These are phyloP conservation scores for Bubalus kerabau DNA, from an alignment of 2,113 vertebrate species.

Conservation along the genomic window DNA sequence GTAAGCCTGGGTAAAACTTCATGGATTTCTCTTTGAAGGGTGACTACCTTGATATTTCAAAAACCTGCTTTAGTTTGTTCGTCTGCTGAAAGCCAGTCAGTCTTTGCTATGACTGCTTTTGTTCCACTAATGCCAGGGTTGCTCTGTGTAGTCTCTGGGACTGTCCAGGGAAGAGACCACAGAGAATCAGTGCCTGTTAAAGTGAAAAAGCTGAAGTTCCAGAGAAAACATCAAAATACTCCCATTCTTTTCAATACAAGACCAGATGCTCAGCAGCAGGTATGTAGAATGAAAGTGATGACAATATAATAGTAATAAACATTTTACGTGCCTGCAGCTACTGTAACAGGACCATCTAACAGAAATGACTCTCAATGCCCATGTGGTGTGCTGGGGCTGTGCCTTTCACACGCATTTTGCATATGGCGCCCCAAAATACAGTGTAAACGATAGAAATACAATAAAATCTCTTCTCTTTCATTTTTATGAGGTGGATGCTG, in stretches of 20 bases:
- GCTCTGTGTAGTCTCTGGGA: neutral
- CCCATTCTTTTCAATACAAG: slow-evolving; percentile 3
- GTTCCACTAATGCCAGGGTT: neutral
- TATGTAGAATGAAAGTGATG: neutral
- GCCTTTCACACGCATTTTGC: slow-evolving; percentile 38
- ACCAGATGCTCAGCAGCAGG: slow-evolving; percentile 44
- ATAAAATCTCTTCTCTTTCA: slow-evolving; percentile 40
- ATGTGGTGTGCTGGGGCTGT: neutral
- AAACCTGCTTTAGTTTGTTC: neutral
- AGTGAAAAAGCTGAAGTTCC: neutral
- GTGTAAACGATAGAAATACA: slow-evolving; percentile 52
- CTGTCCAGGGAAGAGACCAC: neutral
- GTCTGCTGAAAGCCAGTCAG: neutral
- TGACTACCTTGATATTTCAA: neutral
- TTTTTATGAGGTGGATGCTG: neutral
- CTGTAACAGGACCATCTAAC: slow-evolving; percentile 32
- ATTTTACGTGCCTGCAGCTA: slow-evolving; percentile 24
- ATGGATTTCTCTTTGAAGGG: neutral
- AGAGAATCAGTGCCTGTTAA: neutral
- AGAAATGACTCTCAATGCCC: slow-evolving; percentile 49
- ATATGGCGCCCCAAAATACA: slow-evolving; percentile 18
- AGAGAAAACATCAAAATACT: slow-evolving; percentile 1
- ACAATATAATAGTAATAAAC: slow-evolving; percentile 41
- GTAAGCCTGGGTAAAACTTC: neutral
- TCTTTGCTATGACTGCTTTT: neutral